Evolutionary conservation across 2,797 vertebrate species (phyloP), one percentile per base, ranked within the genome.

Genomic region (Amblyraja radiata): DNA sequence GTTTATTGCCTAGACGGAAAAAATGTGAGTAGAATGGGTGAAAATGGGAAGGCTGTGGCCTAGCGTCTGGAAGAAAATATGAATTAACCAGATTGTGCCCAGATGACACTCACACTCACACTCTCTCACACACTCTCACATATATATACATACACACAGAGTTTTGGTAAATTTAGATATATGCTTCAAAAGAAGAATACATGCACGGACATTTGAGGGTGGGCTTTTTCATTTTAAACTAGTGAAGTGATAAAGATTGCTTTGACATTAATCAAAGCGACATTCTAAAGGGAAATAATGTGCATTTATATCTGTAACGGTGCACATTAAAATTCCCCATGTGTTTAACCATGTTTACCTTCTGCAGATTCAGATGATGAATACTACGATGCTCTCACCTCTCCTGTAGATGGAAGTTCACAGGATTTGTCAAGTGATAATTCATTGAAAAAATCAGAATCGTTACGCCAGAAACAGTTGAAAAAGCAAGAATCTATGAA

Each of bases 311-410:
- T 63, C 11, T 86, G 46, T 63, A n/a, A 63, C 63, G 6, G 5
- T 86, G 28, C 16, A 68, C 18, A 7, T 76, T 76, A 93, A 95
- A 93, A 94, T 95, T 39, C 74, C 95, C 79, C 97, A 97, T 97
- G 23, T 46, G 94, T 94, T 93, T 73, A 90, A 88, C 84, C 11
- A 92, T 23, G 54, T 46, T 92, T 54, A 58, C 11, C 90, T 92
- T 76, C n/a, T 25, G 18, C 96, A 98, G 98, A 98, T 76, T 98
- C 98, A 76, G 98, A 99, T 93, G 99, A 99, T 93, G 98, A 99
- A 95, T 99, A 97, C 95, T 99, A 96, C 93, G 99, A 99, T 94
- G 98, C 98, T 39, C 97, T 97, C 39, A 98, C 96, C 95, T 99
- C 98, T 95, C 99, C 99, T 0, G 93, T 98, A 0, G 97, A 97